A percentile compares a stretch with the other conserved stretches of the same genome.
phyloP scores from a whole-genome alignment of 1,140 invertebrate species.

The Lucilia cuprina region DNA sequence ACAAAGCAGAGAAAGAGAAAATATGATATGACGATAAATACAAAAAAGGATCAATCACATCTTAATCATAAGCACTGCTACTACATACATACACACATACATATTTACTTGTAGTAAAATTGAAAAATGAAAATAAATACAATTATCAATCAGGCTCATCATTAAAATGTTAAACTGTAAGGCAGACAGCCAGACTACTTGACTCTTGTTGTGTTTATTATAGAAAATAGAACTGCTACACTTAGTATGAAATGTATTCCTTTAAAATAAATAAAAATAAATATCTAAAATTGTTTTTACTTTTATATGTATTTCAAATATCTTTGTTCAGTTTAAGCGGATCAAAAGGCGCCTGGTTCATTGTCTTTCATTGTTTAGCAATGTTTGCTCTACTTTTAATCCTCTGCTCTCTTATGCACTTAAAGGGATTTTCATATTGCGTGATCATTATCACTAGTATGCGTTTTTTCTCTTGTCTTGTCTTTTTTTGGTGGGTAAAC shows the following conservation, averaged over 20 bases:
- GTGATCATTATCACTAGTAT: neutral
- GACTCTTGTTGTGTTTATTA: neutral
- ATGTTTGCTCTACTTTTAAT: neutral
- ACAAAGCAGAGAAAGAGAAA: too few relatives aligned
- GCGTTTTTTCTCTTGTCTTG: neutral
- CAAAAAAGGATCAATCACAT: neutral
- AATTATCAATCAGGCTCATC: neutral
- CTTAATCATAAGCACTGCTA: neutral
- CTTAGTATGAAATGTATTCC: too few relatives aligned
- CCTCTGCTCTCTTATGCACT: neutral
- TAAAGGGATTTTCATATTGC: neutral
- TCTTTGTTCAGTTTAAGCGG: neutral
- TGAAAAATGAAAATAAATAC: neutral
- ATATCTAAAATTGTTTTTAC: too few relatives aligned
- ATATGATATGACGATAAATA: too few relatives aligned
- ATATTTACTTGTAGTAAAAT: too few relatives aligned
- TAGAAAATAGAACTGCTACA: neutral
- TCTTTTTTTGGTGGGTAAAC: neutral
- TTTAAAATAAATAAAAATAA: too few relatives aligned
- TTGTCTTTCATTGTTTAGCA: neutral
- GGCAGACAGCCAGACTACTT: neutral
- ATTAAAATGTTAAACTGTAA: neutral
- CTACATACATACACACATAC: neutral
- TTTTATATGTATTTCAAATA: neutral
- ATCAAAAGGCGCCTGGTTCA: conserved; percentile 17